Evolutionary conservation across 1,140 invertebrate species (phyloP), one percentile per base, ranked within the genome.

Genomic region (Phortica variegata): DNA sequence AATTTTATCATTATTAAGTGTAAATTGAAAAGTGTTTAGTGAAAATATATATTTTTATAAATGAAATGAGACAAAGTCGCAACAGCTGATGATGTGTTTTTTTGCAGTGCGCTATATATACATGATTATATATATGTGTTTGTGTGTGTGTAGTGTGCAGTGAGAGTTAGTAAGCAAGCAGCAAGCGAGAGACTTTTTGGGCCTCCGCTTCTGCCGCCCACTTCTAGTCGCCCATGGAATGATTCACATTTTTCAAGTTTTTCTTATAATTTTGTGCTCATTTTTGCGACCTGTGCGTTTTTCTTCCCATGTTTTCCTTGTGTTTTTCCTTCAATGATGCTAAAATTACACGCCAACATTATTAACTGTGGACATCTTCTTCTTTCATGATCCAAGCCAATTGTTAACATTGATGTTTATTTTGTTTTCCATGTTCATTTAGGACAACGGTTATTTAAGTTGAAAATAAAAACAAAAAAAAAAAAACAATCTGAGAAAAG

Each of bases 1-100:
- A 6, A 26, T 6, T 26, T 26, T 26, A 26, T 26, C 10, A 34
- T 47, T 15, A 20, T 29, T 16, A 34, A 20, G 31, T 34, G 13
- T 34, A 18, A 15, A 41, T 23, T 40, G 40, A 60, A 58, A 63
- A 56, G 49, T 63, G 57, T n/a, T n/a, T n/a, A n/a, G n/a, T n/a
- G n/a, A n/a, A n/a, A n/a, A n/a, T n/a, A n/a, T n/a, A n/a, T 57
- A 36, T 66, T 48, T 40, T 29, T 63, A 49, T 45, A 54, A 51
- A 46, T 41, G 36, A 47, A 48, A 56, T 47, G 33, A 37, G 47
- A 41, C 36, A 32, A 60, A 66, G 57, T 66, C 37, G 63, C 63
- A 66, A 66, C 63, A 66, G 63, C 63, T 66, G 63, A 66, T 66
- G 58, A n/a, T n/a, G n/a, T n/a, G n/a, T n/a, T n/a, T n/a, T n/a